phyloP scores from a whole-genome alignment of 2,888 invertebrate genomes.

The Deilephila elpenor region DNA sequence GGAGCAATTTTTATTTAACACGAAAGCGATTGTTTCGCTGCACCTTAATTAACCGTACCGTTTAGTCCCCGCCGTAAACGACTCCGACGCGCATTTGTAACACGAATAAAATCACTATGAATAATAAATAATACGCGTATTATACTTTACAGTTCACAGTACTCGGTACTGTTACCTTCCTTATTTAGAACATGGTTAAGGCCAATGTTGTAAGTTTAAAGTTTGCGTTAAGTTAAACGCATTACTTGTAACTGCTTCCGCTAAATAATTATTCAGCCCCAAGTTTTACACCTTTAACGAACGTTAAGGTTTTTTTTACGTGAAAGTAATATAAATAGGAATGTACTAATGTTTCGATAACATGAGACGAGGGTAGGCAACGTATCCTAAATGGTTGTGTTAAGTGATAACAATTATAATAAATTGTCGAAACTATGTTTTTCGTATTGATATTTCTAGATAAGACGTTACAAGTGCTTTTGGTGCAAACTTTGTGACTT shows the following conservation, averaged over 20 bases:
- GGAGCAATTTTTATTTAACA: slow-evolving; percentile 75
- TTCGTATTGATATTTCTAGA: too few relatives aligned
- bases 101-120: slow-evolving; percentile 59
- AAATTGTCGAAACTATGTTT: too few relatives aligned
- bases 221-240: slow-evolving; percentile 25
- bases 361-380: too few relatives aligned
- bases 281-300: not conserved
- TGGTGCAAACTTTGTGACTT: too few relatives aligned
- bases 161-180: slow-evolving; percentile 45
- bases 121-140: slow-evolving; percentile 54
- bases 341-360: too few relatives aligned
- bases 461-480: too few relatives aligned
- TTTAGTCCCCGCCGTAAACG: slow-evolving; percentile 74
- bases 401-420: too few relatives aligned
- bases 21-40: slow-evolving; percentile 69
- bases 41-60: slow-evolving; percentile 72
- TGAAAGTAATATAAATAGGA: too few relatives aligned
- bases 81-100: slow-evolving; percentile 53
- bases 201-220: slow-evolving; percentile 23
- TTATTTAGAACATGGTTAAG: slow-evolving; percentile 48
- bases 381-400: too few relatives aligned
- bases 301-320: not conserved
- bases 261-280: not conserved
- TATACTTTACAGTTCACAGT: slow-evolving; percentile 36
- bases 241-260: not conserved